Conservation (phyloP, 2,888 invertebrate genomes). For the Caradrina clavipalpis region DNA sequence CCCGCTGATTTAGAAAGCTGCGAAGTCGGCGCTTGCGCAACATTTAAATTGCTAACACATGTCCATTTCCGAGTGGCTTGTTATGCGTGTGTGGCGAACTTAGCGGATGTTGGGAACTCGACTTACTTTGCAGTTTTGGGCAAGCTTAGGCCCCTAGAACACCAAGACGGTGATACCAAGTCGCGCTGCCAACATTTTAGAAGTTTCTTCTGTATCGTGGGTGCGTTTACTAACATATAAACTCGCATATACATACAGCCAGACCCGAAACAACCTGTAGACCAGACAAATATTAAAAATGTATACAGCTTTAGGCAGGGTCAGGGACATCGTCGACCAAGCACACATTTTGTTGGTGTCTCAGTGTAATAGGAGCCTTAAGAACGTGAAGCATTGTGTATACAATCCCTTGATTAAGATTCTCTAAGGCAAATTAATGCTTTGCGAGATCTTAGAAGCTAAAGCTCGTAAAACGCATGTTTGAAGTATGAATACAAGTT, state of each 20-base stretch:
- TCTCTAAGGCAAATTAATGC: neutral
- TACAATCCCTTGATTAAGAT: neutral
- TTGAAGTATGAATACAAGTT: slow-evolving; percentile 1
- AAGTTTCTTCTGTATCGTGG: no score
- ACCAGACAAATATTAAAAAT: neutral
- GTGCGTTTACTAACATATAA: no score
- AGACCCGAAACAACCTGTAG: no score
- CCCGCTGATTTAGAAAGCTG: slow-evolving; percentile 56
- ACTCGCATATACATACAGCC: no score
- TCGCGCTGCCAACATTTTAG: neutral
- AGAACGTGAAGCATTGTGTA: neutral
- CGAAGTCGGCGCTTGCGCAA: slow-evolving; percentile 38
- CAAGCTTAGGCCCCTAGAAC: neutral
- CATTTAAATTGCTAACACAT: slow-evolving; percentile 48
- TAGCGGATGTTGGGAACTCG: slow-evolving; percentile 31
- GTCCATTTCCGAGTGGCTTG: slow-evolving; percentile 41
- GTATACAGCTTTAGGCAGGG: neutral
- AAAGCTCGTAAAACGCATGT: slow-evolving; percentile 11
- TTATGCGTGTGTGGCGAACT: slow-evolving; percentile 4
- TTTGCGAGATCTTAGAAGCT: neutral
- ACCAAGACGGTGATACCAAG: neutral
- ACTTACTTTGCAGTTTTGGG: neutral
- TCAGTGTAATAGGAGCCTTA: neutral
- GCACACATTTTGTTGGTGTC: neutral
- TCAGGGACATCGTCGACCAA: neutral